Base-by-base conservation (phyloP, 2,113 vertebrate genomes). In the Pollachius pollachius region DNA sequence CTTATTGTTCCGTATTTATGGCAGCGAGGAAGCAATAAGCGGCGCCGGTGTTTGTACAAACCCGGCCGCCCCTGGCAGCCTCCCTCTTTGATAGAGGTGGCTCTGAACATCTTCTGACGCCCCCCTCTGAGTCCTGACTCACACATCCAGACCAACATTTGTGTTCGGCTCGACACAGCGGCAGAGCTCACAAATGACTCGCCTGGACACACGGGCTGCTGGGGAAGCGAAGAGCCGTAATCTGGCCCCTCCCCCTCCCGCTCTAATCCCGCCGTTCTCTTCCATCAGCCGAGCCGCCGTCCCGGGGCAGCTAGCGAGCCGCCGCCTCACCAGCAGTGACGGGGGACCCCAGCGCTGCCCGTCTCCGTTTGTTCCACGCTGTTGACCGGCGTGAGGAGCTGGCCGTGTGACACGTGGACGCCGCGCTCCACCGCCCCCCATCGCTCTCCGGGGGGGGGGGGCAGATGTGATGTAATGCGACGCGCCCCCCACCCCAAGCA, bases 251-350 rank as follows among this genome's bases (percentile, higher is more conserved):
- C 41, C 41, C 12, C 41, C 41, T 48, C 41, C 12, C 41, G 8
- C 11, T 13, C 41, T 48, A 48, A 48, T 48, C 61, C 65, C 78
- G 77, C 59, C 72, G 65, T 84, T 80, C 71, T 79, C n/a, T 78
- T 70, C 84, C 77, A 84, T 87, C 83, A 72, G 75, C 76, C 79
- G 80, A 77, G 81, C 83, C 85, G 76, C 52, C 71, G 81, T 73
- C 76, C 70, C 77, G 76, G 0, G 81, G 82, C 74, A 83, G 78
- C 72, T 37, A 54, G 75, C 82, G 84, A 88, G 70, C 60, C 12
- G 41, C 37, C 67, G 77, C 78, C 73, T 85, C 76, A 87, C 78
- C 72, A 41, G 70, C 25, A 41, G 64, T 67, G 77, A 88, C 84
- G 76, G 75, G 77, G 77, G 82, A 76, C 30, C 30, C 30, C 30